phyloP scores from a whole-genome alignment of 92 coral and sea anemone species.

The Anthopleura xanthogrammica region DNA sequence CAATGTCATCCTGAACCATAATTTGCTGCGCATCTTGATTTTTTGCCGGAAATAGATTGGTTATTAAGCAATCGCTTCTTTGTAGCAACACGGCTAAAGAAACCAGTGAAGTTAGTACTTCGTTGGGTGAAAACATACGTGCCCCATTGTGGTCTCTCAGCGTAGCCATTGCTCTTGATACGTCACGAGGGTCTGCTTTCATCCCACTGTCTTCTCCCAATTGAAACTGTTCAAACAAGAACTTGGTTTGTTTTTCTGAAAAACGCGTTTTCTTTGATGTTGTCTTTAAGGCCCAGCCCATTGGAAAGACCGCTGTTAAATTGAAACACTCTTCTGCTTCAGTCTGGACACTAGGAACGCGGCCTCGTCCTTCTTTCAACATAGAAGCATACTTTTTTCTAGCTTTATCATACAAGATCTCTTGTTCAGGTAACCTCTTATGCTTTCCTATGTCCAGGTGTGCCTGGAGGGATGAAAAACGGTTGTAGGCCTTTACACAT shows the following conservation, averaged over 20 bases:
- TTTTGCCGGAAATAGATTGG: no score
- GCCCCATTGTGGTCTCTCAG: no score
- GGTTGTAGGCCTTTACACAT: no score
- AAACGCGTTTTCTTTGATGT: no score
- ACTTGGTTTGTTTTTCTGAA: not conserved
- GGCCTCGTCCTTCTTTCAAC: constrained; percentile 27
- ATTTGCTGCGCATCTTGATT: no score
- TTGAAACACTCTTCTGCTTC: not conserved
- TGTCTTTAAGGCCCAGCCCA: constrained; percentile 6
- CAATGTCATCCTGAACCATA: no score
- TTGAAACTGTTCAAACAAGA: not conserved
- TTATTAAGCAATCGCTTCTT: no score
- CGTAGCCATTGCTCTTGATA: not conserved
- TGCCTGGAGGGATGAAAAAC: no score
- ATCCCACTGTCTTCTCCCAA: not conserved
- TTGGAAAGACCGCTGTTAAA: not conserved
- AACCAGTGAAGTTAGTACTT: no score
- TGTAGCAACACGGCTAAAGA: no score
- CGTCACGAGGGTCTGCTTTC: not conserved
- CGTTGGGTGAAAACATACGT: no score
- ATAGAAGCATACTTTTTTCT: constrained; percentile 9
- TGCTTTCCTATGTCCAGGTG: constrained; percentile 31
- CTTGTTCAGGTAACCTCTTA: constrained; percentile 14
- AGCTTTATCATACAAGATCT: constrained; percentile 33
- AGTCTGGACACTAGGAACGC: constrained; percentile 10